Evolutionary conservation across 2,797 vertebrate species (phyloP).

Genomic region (Melanotaenia pygmaea): DNA sequence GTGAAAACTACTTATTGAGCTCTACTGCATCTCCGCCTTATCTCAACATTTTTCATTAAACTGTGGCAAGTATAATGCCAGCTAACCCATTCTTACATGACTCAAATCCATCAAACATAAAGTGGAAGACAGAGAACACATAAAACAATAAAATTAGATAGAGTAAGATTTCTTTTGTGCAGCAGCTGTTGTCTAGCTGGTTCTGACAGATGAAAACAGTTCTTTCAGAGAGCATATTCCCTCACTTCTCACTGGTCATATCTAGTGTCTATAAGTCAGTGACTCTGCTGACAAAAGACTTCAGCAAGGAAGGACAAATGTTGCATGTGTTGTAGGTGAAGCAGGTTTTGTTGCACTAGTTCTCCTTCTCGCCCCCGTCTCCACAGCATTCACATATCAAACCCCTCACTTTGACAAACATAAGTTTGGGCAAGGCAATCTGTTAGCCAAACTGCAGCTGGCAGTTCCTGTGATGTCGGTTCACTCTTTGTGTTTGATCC

Average conservation of each 20-base stretch:
- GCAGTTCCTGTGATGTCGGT: slow-evolving; percentile 67
- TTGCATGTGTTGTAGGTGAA: slow-evolving; percentile 11
- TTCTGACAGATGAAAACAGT: slow-evolving; percentile 24
- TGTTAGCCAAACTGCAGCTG: slow-evolving; percentile 71
- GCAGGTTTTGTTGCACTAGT: slow-evolving; percentile 13
- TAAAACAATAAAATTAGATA: slow-evolving; percentile 26
- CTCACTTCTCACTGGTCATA: neutral
- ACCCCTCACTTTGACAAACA: slow-evolving; percentile 53
- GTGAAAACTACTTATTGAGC: neutral
- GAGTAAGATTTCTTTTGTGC: neutral
- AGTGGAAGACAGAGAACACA: neutral
- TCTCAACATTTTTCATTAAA: neutral
- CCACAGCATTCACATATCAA: slow-evolving; percentile 8
- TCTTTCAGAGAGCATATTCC: slow-evolving; percentile 41
- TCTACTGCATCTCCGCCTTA: neutral
- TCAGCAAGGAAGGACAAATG: neutral
- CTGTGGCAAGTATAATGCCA: neutral
- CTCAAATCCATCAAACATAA: neutral
- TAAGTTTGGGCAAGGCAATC: slow-evolving; percentile 63
- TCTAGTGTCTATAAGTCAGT: neutral
- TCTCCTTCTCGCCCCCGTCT: neutral
- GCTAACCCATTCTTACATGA: neutral
- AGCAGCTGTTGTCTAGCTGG: neutral
- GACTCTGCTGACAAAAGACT: neutral
- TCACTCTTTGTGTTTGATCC: slow-evolving; percentile 72